Evolutionary conservation across 2,113 vertebrate genomes (phyloP).

Genomic region (Pterocles gutturalis): DNA sequence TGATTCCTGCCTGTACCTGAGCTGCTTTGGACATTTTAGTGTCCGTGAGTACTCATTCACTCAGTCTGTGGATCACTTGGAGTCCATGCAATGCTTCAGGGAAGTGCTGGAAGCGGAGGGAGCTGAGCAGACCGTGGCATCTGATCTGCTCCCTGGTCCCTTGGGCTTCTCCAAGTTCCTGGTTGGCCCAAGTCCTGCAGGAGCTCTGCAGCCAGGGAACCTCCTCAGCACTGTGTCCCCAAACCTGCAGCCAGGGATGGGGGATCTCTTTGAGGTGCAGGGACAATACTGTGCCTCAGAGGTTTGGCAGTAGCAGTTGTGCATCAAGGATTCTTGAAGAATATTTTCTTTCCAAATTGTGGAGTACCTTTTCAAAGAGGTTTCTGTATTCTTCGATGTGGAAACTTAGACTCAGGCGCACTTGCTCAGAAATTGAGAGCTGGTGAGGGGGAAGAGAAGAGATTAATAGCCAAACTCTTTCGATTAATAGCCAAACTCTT

Average conservation of each 20-base stretch:
- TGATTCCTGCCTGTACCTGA: background rate
- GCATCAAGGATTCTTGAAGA: background rate
- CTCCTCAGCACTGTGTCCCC: background rate
- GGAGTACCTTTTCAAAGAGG: background rate
- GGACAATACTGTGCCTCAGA: background rate
- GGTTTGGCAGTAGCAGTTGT: background rate
- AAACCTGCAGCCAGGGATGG: background rate
- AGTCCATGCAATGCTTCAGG: background rate
- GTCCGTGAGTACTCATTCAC: background rate
- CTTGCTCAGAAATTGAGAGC: background rate
- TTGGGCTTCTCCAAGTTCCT: background rate
- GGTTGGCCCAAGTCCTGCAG: accelerated
- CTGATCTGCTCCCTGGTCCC: background rate
- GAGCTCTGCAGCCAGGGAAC: background rate
- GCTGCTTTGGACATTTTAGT: background rate
- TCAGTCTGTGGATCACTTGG: background rate
- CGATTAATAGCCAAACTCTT: background rate
- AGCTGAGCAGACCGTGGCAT: background rate
- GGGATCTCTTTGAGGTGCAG: background rate
- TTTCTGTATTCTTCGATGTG: background rate
- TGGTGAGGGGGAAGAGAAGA: background rate
- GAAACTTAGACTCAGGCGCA: background rate
- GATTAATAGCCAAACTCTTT: background rate
- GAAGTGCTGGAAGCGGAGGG: background rate
- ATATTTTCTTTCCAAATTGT: background rate